phyloP scores from a whole-genome alignment of 2,888 invertebrate genomes.

The Sesia bembeciformis region DNA sequence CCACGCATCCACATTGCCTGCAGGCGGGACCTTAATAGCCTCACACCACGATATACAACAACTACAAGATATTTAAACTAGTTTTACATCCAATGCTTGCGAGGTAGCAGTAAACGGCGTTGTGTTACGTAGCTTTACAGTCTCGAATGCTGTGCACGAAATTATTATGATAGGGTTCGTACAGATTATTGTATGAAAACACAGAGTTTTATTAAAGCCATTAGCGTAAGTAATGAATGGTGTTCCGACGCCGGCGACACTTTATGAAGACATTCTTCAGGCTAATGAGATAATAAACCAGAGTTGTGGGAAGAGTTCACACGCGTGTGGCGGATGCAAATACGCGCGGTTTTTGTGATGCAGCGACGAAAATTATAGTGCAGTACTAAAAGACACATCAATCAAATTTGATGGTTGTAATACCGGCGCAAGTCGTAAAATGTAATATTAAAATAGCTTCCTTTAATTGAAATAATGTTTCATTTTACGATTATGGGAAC shows the following conservation, averaged over 20 bases:
- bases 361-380: neutral
- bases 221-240: slow-evolving; percentile 57
- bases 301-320: slow-evolving; percentile 7
- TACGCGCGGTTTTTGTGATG: neutral
- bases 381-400: neutral
- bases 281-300: slow-evolving; percentile 41
- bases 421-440: too few relatives aligned
- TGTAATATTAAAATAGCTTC: too few relatives aligned
- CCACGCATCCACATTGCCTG: slow-evolving; percentile 20
- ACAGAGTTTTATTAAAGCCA: slow-evolving; percentile 53
- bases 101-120: neutral
- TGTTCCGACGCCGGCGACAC: slow-evolving; percentile 59
- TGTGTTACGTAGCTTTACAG: neutral
- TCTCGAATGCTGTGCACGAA: slow-evolving; percentile 7
- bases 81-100: neutral
- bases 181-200: slow-evolving; percentile 17
- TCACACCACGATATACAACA: slow-evolving; percentile 9
- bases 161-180: slow-evolving; percentile 1
- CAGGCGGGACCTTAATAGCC: slow-evolving; percentile 39
- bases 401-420: neutral
- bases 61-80: neutral
- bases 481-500: too few relatives aligned
- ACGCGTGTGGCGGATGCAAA: neutral
- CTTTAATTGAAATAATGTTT: too few relatives aligned
- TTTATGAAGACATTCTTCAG: slow-evolving; percentile 63